phyloP scores from a whole-genome alignment of 1,140 invertebrate species.

The Hycleus cichorii region DNA sequence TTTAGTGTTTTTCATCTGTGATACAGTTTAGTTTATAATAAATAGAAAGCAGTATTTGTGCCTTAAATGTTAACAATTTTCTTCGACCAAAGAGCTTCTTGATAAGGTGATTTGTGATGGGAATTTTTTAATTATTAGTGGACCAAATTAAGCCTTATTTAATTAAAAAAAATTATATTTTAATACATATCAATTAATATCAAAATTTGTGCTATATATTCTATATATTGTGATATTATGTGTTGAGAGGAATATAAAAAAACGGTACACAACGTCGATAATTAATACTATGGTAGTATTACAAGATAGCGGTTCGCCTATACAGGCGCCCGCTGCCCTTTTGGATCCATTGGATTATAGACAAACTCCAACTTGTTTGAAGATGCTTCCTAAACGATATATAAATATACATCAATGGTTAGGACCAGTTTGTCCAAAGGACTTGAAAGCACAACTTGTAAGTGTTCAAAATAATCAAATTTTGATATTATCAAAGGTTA shows the following conservation, averaged over 20 bases:
- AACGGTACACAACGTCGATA: too few relatives aligned
- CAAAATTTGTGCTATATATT: too few relatives aligned
- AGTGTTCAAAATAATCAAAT: slow-evolving; percentile 39
- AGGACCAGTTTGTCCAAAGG: slow-evolving; percentile 65
- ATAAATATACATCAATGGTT: slow-evolving; percentile 83
- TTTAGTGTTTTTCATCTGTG: neutral
- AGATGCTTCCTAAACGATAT: slow-evolving; percentile 80
- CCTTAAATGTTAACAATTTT: too few relatives aligned
- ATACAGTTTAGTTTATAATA: neutral
- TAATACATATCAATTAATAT: too few relatives aligned
- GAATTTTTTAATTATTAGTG: slow-evolving; percentile 3
- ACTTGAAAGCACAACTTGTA: slow-evolving; percentile 64
- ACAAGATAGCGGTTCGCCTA: slow-evolving; percentile 41
- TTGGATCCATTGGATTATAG: slow-evolving; percentile 51
- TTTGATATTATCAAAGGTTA: neutral
- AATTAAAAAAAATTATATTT: neutral
- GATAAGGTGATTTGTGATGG: slow-evolving; percentile 1
- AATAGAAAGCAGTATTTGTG: too few relatives aligned
- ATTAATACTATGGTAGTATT: slow-evolving; percentile 38
- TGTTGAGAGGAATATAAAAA: too few relatives aligned
- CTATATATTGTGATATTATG: too few relatives aligned
- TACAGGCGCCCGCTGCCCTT: slow-evolving; percentile 42
- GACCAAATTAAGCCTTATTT: slow-evolving; percentile 16
- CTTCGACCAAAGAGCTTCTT: slow-evolving; percentile 8
- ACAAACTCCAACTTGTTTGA: slow-evolving; percentile 69